phyloP scores from a whole-genome alignment of 2,888 invertebrate species.

The Synergus japonicus region DNA sequence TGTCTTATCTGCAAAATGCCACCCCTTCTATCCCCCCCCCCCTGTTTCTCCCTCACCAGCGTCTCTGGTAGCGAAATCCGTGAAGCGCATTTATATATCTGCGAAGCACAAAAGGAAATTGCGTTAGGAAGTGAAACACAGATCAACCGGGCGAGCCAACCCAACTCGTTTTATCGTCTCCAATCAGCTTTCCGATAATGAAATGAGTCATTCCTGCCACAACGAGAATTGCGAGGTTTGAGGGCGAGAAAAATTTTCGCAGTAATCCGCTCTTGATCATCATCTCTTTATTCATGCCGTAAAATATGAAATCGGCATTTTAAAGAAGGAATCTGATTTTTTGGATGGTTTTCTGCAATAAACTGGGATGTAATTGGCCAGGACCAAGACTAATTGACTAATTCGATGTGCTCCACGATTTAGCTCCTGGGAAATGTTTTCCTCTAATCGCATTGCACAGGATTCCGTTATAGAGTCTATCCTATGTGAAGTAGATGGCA shows the following conservation, averaged over 20 bases:
- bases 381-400: conserved; percentile 34
- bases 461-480: conserved; percentile 18
- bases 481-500: conserved; percentile 33
- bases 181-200: conserved; percentile 64
- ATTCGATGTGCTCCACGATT: conserved; percentile 36
- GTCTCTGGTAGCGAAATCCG: conserved; percentile 11
- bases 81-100: conserved; percentile 30
- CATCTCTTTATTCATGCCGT: neutral
- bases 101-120: conserved; percentile 41
- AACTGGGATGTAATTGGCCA: conserved; percentile 2
- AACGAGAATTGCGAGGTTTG: conserved; percentile 20
- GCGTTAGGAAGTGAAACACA: conserved; percentile 43
- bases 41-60: neutral
- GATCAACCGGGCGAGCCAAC: conserved; percentile 38
- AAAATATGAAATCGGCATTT: conserved; percentile 5
- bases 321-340: neutral
- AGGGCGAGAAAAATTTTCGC: conserved; percentile 42
- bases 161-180: conserved; percentile 47
- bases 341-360: neutral
- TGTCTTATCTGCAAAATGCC: conserved; percentile 60
- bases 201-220: conserved; percentile 58
- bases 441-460: conserved; percentile 33
- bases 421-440: conserved; percentile 38
- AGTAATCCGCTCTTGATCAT: neutral
- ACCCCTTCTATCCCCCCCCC: neutral